Evolutionary conservation across 2,888 invertebrate species (phyloP).

Genomic region (Pseudococcus jackbeardsleyi): DNA sequence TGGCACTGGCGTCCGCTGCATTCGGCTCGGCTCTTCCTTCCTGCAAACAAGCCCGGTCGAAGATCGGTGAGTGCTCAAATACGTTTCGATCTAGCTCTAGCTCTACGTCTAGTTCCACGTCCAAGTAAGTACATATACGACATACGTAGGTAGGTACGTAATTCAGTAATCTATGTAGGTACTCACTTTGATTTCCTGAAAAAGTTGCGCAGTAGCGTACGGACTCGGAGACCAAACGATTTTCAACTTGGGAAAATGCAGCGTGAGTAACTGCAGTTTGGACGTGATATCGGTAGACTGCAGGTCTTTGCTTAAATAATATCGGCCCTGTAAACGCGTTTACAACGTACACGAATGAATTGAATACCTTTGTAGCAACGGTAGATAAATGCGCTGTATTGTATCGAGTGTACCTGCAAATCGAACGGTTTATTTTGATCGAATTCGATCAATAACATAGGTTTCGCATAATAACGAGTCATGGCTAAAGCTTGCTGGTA

Average conservation of each 20-base stretch:
- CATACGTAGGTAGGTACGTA: background rate
- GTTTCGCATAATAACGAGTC: conserved; percentile 88
- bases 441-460: conserved; percentile 95
- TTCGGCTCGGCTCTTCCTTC: conserved; percentile 87
- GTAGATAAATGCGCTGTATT: no score
- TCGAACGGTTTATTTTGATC: conserved; percentile 93
- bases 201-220: conserved; percentile 94
- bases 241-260: conserved; percentile 93
- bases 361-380: no score
- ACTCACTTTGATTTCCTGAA: conserved; percentile 90
- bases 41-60: conserved; percentile 70
- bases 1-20: conserved; percentile 78
- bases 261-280: conserved; percentile 90
- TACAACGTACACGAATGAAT: no score
- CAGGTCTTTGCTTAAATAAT: conserved; percentile 84
- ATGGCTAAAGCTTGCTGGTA: conserved; percentile 95
- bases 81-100: no score
- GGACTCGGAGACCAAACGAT: conserved; percentile 98
- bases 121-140: background rate
- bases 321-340: conserved; percentile 75
- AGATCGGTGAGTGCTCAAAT: no score
- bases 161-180: background rate
- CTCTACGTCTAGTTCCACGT: background rate
- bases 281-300: conserved; percentile 85
- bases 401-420: conserved; percentile 77